Base-by-base conservation (phyloP, 2,797 vertebrate genomes). In the Ibycter americanus region DNA sequence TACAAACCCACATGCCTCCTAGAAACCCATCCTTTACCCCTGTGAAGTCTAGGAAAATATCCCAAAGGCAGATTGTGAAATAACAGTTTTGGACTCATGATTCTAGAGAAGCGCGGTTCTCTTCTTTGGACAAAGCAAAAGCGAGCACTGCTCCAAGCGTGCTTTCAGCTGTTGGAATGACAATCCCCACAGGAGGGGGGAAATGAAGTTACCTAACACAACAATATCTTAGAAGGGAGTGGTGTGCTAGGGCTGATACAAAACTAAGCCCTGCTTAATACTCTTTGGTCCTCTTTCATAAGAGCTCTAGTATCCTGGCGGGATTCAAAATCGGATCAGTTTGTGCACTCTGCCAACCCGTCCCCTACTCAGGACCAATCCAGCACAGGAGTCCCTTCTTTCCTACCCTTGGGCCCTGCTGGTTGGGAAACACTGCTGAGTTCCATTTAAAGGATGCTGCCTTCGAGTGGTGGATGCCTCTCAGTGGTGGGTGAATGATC, bases 391-490 rank as follows among this genome's bases (percentile, higher is more conserved):
- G 44, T 74, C 38, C 29, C 84, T 87, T 83, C 83, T 51, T 73
- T 82, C 47, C 83, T 67, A 32, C 67, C 46, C 83, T 44, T 38
- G 55, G 55, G 36, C 46, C n/a, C n/a, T 6, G 7, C 13, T 7
- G 1, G 68, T 11, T 92, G 59, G 52, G 67, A 89, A 89, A 79
- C 1, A 2, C 71, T 77, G 55, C 44, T 8, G 38, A 88, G 58
- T 66, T 73, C 55, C 0, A 0, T 40, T 90, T 81, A 87, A 94
- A 86, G 38, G 54, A 89, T 42, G 40, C 47, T 88, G 80, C 58
- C 59, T 95, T 96, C 85, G 86, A 97, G 77, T 20, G 38, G 92
- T 83, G 34, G 72, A 52, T 7, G 38, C 47, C 42, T 80, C 89
- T 76, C 83, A 66, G 89, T 22, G 70, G 77, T 80, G 59, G 66